Conservation (phyloP, 2,797 vertebrate species). For the Callimico goeldii region DNA sequence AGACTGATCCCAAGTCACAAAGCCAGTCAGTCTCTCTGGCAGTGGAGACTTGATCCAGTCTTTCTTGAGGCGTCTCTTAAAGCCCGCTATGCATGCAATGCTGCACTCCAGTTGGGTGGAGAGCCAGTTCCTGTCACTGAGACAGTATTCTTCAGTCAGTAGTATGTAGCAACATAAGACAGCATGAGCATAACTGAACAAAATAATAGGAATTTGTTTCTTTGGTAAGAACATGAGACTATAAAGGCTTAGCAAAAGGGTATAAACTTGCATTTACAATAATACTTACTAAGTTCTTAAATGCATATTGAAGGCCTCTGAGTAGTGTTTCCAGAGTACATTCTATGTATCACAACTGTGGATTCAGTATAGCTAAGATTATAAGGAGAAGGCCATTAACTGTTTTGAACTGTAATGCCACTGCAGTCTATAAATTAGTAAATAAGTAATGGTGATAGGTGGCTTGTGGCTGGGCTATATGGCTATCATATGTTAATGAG, state of each 20-base stretch:
- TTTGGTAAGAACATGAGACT: background rate
- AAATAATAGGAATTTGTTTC: constrained; percentile 1
- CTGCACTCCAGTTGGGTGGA: background rate
- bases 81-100: background rate
- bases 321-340: background rate
- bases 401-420: background rate
- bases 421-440: background rate
- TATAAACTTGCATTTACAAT: background rate
- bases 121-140: background rate
- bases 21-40: background rate
- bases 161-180: background rate
- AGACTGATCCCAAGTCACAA: background rate
- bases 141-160: background rate
- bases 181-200: background rate
- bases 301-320: background rate
- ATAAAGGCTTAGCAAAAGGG: background rate
- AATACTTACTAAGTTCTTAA: background rate
- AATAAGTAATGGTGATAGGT: background rate
- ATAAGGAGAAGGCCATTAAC: background rate
- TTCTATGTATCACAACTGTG: background rate
- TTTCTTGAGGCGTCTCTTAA: background rate
- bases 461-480: background rate
- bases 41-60: background rate
- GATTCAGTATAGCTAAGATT: background rate
- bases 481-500: background rate